A percentile compares a stretch with the other conserved stretches of the same genome.
Evolutionary conservation across 2,797 vertebrate species (phyloP).

Genomic region (Artibeus lituratus): DNA sequence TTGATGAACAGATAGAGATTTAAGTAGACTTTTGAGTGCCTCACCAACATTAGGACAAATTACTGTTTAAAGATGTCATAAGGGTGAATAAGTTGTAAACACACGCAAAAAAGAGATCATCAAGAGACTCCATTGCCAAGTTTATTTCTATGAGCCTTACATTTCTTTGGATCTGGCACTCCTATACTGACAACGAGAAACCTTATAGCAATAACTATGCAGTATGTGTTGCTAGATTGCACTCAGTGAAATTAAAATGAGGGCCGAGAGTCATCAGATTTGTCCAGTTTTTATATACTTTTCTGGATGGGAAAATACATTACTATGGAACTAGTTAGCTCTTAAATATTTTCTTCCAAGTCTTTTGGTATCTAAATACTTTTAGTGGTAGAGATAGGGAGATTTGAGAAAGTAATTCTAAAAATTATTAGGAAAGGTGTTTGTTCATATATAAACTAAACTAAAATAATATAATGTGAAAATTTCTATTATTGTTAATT

Average conservation of each 20-base stretch:
- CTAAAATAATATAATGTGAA: not conserved
- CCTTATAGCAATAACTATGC: not conserved
- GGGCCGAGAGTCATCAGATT: not conserved
- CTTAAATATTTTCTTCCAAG: conserved; percentile 6
- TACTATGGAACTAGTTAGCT: not conserved
- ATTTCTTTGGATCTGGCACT: not conserved
- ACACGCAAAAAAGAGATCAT: not conserved
- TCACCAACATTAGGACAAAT: not conserved
- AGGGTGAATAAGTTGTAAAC: not conserved
- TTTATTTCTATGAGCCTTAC: conserved; percentile 2
- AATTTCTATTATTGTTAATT: not conserved
- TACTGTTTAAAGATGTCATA: not conserved
- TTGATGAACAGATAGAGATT: not conserved
- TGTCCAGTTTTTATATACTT: not conserved
- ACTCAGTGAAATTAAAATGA: not conserved
- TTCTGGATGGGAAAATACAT: not conserved
- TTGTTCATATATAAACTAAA: not conserved
- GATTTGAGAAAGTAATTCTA: not conserved
- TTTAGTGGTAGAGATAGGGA: not conserved
- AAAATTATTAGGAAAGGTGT: not conserved
- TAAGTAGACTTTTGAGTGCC: not conserved
- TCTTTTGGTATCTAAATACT: conserved; percentile 1
- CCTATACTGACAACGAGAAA: not conserved
- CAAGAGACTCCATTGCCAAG: not conserved
- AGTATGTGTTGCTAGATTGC: not conserved